These are phyloP conservation scores for Chaitophorus viminalis DNA, from an alignment of 2,888 invertebrate genomes.

Conservation along the genomic window DNA sequence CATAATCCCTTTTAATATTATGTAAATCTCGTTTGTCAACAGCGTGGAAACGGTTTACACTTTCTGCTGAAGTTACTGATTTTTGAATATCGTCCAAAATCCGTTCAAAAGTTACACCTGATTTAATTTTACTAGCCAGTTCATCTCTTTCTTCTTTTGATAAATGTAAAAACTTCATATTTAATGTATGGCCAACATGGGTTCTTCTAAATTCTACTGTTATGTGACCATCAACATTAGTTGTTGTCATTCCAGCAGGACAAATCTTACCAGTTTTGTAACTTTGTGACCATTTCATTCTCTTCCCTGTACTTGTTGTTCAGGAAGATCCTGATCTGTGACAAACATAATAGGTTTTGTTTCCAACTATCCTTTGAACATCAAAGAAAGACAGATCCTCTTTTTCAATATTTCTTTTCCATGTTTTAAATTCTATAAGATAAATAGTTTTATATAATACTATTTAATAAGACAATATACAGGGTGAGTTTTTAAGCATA, in stretches of 20 bases:
- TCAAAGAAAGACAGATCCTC: conserved; percentile 17
- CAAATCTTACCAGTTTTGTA: conserved; percentile 22
- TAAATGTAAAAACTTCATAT: conserved; percentile 2
- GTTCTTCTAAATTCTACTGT: conserved; percentile 24
- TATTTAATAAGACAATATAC: background rate
- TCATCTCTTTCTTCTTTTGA: conserved; percentile 28
- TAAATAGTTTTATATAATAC: background rate
- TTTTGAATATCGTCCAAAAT: conserved; percentile 55
- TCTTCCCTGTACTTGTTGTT: background rate
- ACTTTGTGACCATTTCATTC: conserved; percentile 22
- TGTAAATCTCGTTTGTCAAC: conserved; percentile 54
- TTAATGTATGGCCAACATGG: conserved; percentile 21
- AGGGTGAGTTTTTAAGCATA: no score
- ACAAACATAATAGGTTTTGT: conserved; percentile 2
- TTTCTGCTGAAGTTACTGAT: conserved; percentile 19
- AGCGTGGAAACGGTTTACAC: conserved; percentile 50
- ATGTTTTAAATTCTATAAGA: conserved; percentile 19
- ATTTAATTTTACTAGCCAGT: conserved; percentile 20
- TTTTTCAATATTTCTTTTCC: conserved; percentile 30
- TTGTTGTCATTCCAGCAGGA: conserved; percentile 1
- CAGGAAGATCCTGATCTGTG: conserved; percentile 1
- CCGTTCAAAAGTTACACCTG: conserved; percentile 49
- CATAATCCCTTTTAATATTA: conserved; percentile 58
- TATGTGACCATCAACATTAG: background rate
- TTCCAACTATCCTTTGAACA: conserved; percentile 8